phyloP scores from a whole-genome alignment of 2,888 invertebrate species.

The Drosophila recens region DNA sequence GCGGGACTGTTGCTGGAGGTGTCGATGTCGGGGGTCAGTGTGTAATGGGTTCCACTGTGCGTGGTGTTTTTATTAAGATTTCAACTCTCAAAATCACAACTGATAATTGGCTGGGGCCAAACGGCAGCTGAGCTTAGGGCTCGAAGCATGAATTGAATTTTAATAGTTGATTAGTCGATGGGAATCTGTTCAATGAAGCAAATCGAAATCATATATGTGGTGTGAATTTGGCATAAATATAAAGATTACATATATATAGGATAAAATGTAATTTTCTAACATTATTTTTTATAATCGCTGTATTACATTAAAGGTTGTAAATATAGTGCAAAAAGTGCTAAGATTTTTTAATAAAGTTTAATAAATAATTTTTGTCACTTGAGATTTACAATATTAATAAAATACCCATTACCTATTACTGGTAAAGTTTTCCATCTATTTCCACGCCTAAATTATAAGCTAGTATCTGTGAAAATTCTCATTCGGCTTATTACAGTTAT shows the following conservation, averaged over 20 bases:
- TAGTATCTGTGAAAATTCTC: too few relatives aligned
- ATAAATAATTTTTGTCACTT: too few relatives aligned
- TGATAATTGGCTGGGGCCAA: constrained; percentile 64
- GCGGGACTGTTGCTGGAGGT: constrained; percentile 37
- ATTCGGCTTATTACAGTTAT: too few relatives aligned
- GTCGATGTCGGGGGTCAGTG: constrained; percentile 17
- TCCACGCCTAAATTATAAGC: too few relatives aligned
- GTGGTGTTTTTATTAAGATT: constrained; percentile 42
- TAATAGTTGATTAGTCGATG: constrained; percentile 58
- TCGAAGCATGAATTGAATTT: constrained; percentile 57
- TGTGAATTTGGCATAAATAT: constrained; percentile 17
- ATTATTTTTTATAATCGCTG: not conserved
- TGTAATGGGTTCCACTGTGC: constrained; percentile 10
- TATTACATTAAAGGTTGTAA: not conserved
- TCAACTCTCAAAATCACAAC: constrained; percentile 60
- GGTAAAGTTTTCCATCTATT: too few relatives aligned
- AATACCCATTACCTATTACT: too few relatives aligned
- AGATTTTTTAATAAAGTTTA: too few relatives aligned
- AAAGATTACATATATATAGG: not conserved
- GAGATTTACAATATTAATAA: too few relatives aligned
- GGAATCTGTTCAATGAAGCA: not conserved
- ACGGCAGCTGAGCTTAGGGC: constrained; percentile 56
- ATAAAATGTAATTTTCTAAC: not conserved
- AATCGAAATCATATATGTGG: not conserved
- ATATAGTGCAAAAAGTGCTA: too few relatives aligned